A percentile compares a stretch with the other conserved stretches of the same genome.
Evolutionary conservation across 2,797 vertebrate species (phyloP).

Genomic region (Cheirogaleus major): DNA sequence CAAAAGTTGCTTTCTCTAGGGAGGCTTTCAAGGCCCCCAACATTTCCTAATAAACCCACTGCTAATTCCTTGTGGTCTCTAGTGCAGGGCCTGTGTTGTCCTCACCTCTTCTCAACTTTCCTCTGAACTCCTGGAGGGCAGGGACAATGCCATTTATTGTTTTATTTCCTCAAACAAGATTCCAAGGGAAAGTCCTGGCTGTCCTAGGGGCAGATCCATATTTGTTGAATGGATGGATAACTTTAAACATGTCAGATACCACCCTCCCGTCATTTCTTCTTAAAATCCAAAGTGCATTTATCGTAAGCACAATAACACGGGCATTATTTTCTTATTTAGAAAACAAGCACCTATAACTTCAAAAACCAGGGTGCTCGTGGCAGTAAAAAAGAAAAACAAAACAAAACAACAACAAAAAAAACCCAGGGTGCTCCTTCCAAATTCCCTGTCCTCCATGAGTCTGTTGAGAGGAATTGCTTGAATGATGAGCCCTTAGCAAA

Average conservation of each 20-base stretch:
- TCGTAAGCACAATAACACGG: neutral
- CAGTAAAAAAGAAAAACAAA: no score
- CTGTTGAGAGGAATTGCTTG: neutral
- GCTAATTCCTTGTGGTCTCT: neutral
- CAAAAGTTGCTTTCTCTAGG: neutral
- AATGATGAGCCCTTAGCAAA: neutral
- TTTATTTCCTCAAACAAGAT: neutral
- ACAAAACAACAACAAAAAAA: no score
- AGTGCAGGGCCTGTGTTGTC: neutral
- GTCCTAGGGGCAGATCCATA: neutral
- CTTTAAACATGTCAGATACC: neutral
- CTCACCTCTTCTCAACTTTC: neutral
- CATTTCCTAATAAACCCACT: neutral
- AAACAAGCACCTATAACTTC: neutral
- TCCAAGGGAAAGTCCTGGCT: neutral
- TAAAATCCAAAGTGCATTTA: neutral
- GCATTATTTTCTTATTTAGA: neutral
- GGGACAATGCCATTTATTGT: neutral
- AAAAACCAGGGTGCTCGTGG: neutral
- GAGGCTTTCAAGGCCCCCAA: neutral
- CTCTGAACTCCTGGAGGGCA: neutral
- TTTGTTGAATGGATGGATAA: neutral
- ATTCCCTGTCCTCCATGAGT: neutral
- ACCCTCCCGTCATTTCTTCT: neutral
- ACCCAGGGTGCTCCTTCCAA: neutral